phyloP scores from a whole-genome alignment of 2,888 invertebrate species.

The Drosophila longiperda region DNA sequence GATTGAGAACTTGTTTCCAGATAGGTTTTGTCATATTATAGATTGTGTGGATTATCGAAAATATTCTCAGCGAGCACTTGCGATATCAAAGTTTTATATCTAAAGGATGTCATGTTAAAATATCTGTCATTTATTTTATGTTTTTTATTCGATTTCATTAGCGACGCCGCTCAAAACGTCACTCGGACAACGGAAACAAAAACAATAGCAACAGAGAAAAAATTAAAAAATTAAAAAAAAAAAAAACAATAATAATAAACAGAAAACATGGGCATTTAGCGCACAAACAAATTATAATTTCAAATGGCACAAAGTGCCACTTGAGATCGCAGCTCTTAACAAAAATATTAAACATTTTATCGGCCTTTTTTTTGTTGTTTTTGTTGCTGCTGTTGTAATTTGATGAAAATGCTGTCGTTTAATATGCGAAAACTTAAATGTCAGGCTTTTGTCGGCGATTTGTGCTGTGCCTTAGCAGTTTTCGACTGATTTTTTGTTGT shows the following conservation, averaged over 20 bases:
- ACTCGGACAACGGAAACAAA: conserved; percentile 38
- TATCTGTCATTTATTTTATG: conserved; percentile 63
- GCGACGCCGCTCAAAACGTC: conserved; percentile 41
- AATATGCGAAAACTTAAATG: conserved; percentile 66
- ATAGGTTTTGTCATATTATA: conserved; percentile 23
- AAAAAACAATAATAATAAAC: conserved; percentile 34
- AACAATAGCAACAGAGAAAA: conserved; percentile 18
- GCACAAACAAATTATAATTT: conserved; percentile 78
- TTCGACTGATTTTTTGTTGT: conserved; percentile 18
- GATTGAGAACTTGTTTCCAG: conserved; percentile 67
- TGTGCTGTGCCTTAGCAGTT: conserved; percentile 44
- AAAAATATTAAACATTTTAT: conserved; percentile 74
- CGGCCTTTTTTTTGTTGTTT: conserved; percentile 50
- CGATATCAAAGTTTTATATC: conserved; percentile 63
- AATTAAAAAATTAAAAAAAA: too few relatives aligned
- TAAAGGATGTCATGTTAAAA: conserved; percentile 72
- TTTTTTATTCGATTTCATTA: conserved; percentile 72
- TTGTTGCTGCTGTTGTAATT: conserved; percentile 34
- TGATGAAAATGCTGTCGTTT: conserved; percentile 55
- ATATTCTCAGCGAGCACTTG: conserved; percentile 46
- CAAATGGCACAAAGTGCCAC: conserved; percentile 76
- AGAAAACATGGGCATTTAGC: conserved; percentile 70
- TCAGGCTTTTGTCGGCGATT: conserved; percentile 70
- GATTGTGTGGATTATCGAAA: conserved; percentile 48
- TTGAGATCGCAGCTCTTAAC: conserved; percentile 66